Evolutionary conservation across 2,888 invertebrate species (phyloP), one percentile per base, ranked within the genome.

Genomic region (Tetragnatha montana): DNA sequence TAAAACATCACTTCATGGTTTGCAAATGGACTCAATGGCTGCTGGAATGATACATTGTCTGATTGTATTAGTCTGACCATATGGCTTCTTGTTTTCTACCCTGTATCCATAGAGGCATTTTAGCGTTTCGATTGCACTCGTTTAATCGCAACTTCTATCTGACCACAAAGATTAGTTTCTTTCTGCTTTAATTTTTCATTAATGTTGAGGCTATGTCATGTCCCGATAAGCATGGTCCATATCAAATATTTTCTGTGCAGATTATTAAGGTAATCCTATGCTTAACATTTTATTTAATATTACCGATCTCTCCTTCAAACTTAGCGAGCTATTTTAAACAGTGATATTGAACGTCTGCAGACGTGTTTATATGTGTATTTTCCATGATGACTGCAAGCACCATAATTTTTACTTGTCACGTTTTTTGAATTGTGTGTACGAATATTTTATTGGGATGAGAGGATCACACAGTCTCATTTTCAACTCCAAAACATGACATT

Each of bases 401-500:
- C 70, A 22, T 50, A 75, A 10, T 78, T 79, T 85, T 70, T 85
- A 70, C 69, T 84, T 81, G 80, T 83, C 73, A 50, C 75, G 35
- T 83, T 74, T n/a, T 60, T 22, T 73, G 69, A 79, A 74, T 68
- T 76, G 73, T 85, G 81, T 89, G 85, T 86, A 70, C 75, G 76
- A 86, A 49, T 81, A 80, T 81, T 86, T 89, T 86, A 89, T 71
- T 76, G 85, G 81, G 70, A 60, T 85, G 81, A 51, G 81, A 85
- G 82, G 50, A 74, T 76, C 71, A 76, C 75, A 76, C 21, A 81
- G n/a, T n/a, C 51, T 70, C 82, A 51, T 79, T 85, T 82, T 81
- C 81, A 51, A 89, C 85, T 89, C 85, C n/a, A 89, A 88, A 85
- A 85, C 89, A 89, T 89, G 89, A 89, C 89, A 89, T 89, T 89